These are phyloP conservation scores for Patella depressa DNA, from an alignment of 2,888 invertebrate genomes.

Conservation along the genomic window DNA sequence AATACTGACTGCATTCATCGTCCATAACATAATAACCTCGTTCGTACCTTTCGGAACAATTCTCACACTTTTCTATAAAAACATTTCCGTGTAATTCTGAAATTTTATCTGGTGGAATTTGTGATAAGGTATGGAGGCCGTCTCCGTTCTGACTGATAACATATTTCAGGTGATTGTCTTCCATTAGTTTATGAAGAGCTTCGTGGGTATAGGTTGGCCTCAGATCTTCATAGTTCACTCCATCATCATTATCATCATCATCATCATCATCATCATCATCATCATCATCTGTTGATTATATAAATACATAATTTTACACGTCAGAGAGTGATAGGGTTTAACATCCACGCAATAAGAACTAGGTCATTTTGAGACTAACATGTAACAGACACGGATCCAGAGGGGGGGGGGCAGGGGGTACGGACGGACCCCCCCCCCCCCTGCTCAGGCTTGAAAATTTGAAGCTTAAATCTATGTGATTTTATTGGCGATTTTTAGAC, in stretches of 20 bases:
- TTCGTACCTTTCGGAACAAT: conserved; percentile 50
- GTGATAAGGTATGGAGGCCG: conserved; percentile 60
- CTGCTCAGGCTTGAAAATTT: too few species aligned
- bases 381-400: too few species aligned
- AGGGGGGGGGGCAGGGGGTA: too few species aligned
- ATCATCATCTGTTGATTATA: background rate
- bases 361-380: too few species aligned
- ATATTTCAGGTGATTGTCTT: conserved; percentile 49
- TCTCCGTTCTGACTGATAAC: conserved; percentile 66
- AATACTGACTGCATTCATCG: conserved; percentile 58
- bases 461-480: too few species aligned
- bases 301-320: background rate
- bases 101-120: conserved; percentile 48
- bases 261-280: conserved; percentile 14
- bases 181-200: conserved; percentile 52
- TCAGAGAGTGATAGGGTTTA: too few species aligned
- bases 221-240: conserved; percentile 58
- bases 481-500: too few species aligned
- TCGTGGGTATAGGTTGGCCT: conserved; percentile 66
- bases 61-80: conserved; percentile 60
- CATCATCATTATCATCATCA: conserved; percentile 38
- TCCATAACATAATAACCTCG: conserved; percentile 57
- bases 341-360: too few species aligned
- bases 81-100: conserved; percentile 67
- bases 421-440: too few species aligned